These are phyloP conservation scores for Adelges cooleyi DNA, from an alignment of 1,140 invertebrate species.

Conservation along the genomic window DNA sequence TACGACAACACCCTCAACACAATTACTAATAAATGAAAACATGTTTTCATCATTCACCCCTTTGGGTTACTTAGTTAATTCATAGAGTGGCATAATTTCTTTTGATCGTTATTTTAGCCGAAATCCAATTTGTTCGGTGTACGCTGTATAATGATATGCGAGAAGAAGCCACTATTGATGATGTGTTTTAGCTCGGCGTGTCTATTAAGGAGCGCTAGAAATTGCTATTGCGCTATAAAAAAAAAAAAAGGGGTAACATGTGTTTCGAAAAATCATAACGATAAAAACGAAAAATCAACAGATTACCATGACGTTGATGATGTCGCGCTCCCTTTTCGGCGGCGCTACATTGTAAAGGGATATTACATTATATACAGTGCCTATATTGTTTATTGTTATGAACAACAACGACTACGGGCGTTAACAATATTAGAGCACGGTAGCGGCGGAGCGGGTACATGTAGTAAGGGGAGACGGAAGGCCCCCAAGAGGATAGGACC, in stretches of 20 bases:
- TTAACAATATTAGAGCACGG: slow-evolving; percentile 24
- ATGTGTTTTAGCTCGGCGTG: not conserved
- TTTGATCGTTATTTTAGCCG: slow-evolving; percentile 23
- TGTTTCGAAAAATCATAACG: slow-evolving; percentile 28
- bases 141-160: not conserved
- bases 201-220: slow-evolving; percentile 24
- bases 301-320: slow-evolving; percentile 24
- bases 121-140: slow-evolving; percentile 16
- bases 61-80: not conserved
- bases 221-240: not conserved
- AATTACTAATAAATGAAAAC: slow-evolving; percentile 20
- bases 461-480: not conserved
- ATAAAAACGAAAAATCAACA: slow-evolving; percentile 29
- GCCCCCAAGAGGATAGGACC: slow-evolving; percentile 7
- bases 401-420: slow-evolving; percentile 26
- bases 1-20: no score
- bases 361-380: slow-evolving; percentile 15
- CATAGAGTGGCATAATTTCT: not conserved
- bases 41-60: slow-evolving; percentile 5
- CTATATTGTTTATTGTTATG: slow-evolving; percentile 26
- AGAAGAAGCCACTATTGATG: not conserved
- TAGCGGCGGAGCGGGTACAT: not conserved
- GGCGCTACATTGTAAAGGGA: slow-evolving; percentile 23
- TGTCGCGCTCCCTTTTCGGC: slow-evolving; percentile 19
- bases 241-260: slow-evolving; percentile 25